phyloP scores from a whole-genome alignment of 2,797 vertebrate genomes.

The Myoxocephalus aenaeus region DNA sequence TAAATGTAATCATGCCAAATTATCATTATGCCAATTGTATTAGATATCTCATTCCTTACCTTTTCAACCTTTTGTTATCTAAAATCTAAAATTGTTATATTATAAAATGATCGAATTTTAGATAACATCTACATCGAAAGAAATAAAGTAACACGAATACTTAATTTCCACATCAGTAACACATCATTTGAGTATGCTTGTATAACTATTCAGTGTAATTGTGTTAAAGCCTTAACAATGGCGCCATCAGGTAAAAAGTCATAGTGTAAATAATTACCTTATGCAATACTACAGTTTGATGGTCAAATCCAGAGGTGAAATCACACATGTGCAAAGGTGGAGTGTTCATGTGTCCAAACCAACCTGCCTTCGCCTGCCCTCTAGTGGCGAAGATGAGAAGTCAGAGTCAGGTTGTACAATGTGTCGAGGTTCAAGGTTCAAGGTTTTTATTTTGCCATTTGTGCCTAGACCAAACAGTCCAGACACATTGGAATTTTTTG shows the following conservation, averaged over 20 bases:
- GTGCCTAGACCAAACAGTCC: no score
- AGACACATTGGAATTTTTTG: no score
- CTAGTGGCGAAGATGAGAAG: conserved; percentile 40
- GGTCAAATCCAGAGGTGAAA: background rate
- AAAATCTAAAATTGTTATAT: background rate
- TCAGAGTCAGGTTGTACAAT: background rate
- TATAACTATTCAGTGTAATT: background rate
- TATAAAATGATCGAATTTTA: background rate
- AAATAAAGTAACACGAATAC: background rate
- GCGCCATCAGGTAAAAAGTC: background rate
- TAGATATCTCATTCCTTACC: background rate
- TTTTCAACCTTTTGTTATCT: background rate
- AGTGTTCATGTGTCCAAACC: background rate
- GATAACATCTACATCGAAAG: background rate
- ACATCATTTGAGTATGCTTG: background rate
- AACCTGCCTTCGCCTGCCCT: conserved; percentile 32
- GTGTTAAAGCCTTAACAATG: background rate
- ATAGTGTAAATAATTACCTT: no score
- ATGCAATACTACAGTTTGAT: background rate
- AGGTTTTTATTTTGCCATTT: no score
- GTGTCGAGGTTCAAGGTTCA: no score
- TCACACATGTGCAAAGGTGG: background rate
- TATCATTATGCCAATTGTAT: background rate
- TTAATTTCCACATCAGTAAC: background rate
- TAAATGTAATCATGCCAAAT: background rate